Conservation (phyloP, 2,797 vertebrate genomes). For the Novumbra hubbsi region DNA sequence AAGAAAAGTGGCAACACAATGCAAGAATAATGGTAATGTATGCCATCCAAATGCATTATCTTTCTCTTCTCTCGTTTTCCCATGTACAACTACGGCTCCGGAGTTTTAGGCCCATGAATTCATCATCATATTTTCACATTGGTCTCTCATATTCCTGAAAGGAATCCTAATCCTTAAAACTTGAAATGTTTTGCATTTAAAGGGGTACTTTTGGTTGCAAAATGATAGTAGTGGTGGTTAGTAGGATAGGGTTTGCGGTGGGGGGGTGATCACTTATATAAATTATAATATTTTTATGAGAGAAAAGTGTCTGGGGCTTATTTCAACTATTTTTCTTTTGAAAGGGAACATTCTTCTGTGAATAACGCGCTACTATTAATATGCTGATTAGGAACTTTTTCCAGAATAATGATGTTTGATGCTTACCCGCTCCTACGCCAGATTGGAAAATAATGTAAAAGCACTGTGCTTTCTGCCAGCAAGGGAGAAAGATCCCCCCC, state of each 20-base stretch:
- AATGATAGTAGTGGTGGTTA: conserved; percentile 61
- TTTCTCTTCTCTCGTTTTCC: conserved; percentile 58
- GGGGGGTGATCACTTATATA: conserved; percentile 71
- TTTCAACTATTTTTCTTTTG: conserved; percentile 61
- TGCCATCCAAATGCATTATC: conserved; percentile 81
- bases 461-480: conserved; percentile 46
- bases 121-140: conserved; percentile 79
- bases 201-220: conserved; percentile 69
- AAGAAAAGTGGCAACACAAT: conserved; percentile 84
- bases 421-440: conserved; percentile 45
- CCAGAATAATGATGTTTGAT: conserved; percentile 69
- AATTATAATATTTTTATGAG: conserved; percentile 73
- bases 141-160: conserved; percentile 70
- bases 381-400: conserved; percentile 74
- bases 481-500: conserved; percentile 38
- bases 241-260: conserved; percentile 39
- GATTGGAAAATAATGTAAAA: conserved; percentile 58
- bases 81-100: conserved; percentile 72
- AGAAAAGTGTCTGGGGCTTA: conserved; percentile 66
- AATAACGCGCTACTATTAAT: conserved; percentile 63
- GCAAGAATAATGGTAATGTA: conserved; percentile 81
- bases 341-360: conserved; percentile 64
- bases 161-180: conserved; percentile 78
- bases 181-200: conserved; percentile 82
- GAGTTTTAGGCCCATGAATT: conserved; percentile 75